Percentiles rank a stretch among this genome's conserved stretches.
Conservation (phyloP, 2,113 vertebrate genomes). For the Calonectris borealis region DNA sequence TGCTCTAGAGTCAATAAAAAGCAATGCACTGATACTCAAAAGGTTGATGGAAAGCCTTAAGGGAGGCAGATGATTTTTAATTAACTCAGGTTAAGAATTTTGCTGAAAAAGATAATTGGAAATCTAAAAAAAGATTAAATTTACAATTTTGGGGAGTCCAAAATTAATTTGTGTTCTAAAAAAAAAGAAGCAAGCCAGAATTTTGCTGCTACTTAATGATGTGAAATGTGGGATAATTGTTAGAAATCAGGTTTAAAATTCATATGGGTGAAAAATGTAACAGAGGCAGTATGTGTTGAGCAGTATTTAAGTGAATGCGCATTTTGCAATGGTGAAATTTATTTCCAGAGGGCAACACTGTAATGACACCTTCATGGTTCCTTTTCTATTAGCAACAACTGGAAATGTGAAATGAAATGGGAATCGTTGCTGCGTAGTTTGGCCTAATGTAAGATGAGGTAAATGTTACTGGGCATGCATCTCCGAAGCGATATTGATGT, state of each 20-base stretch:
- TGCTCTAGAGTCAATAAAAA: background rate
- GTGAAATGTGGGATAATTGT: background rate
- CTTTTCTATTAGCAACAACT: background rate
- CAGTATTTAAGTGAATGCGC: background rate
- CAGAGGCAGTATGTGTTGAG: background rate
- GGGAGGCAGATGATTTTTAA: background rate
- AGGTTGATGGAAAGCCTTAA: background rate
- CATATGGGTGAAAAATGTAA: background rate
- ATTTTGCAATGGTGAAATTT: background rate
- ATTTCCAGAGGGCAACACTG: background rate
- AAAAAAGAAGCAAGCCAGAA: rapidly evolving
- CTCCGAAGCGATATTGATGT: rapidly evolving
- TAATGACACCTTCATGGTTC: background rate
- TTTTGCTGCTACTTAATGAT: background rate
- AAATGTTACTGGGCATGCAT: rapidly evolving
- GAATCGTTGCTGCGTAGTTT: background rate
- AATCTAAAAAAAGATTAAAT: background rate
- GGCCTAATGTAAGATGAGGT: background rate
- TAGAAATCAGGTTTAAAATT: background rate
- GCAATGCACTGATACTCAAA: background rate
- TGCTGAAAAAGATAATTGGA: background rate
- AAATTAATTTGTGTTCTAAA: background rate
- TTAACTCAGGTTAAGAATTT: background rate
- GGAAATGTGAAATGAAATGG: background rate
- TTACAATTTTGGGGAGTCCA: background rate